Conservation (phyloP, 2,113 vertebrate genomes). For the Clupea harengus region DNA sequence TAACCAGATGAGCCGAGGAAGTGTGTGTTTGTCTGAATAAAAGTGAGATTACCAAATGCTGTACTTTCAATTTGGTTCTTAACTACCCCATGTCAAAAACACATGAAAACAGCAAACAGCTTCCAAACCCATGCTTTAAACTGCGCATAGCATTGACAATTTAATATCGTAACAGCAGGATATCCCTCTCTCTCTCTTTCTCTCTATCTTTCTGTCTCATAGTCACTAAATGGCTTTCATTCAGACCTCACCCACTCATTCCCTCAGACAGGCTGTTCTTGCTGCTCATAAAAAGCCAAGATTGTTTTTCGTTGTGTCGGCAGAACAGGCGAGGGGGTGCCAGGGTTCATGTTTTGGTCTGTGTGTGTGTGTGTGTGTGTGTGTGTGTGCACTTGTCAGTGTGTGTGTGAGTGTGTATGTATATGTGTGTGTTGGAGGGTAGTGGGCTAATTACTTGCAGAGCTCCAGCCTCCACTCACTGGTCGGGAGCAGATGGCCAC, state of each 20-base stretch:
- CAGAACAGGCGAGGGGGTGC: background rate
- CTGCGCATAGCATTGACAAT: too few species aligned
- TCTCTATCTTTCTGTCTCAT: background rate
- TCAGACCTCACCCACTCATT: too few species aligned
- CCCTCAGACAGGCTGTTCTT: background rate
- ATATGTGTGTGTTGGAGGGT: background rate
- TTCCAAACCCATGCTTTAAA: too few species aligned
- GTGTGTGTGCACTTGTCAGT: background rate
- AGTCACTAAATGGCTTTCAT: too few species aligned
- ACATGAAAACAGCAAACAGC: too few species aligned
- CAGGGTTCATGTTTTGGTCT: background rate
- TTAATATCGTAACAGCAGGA: too few species aligned
- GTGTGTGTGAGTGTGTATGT: background rate
- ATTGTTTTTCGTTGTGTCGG: background rate
- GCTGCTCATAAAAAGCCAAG: background rate
- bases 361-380: background rate
- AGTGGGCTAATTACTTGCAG: conserved; percentile 25
- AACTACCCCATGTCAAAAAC: too few species aligned
- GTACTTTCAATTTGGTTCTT: too few species aligned
- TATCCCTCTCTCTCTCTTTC: background rate
- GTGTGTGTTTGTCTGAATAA: background rate
- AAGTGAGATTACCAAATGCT: too few species aligned
- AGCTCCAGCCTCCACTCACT: background rate
- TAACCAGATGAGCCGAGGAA: background rate
- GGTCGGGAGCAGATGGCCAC: background rate